phyloP scores from a whole-genome alignment of 1,140 invertebrate species.

The Lordiphosa clarofinis region DNA sequence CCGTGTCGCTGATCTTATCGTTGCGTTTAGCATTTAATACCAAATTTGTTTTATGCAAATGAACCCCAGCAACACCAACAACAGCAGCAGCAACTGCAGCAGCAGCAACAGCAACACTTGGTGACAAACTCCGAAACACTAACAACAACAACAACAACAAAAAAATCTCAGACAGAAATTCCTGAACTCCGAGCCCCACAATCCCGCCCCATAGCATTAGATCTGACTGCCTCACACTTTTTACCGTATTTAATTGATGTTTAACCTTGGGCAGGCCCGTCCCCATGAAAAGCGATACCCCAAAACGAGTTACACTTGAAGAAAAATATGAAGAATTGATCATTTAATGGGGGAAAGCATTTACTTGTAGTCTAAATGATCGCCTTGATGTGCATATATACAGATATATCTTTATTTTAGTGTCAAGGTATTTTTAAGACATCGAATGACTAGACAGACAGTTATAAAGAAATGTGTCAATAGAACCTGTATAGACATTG shows the following conservation, averaged over 20 bases:
- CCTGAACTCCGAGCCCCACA: not conserved
- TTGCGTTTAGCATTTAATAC: conserved; percentile 70
- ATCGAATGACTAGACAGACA: too few species aligned
- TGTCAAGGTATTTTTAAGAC: too few species aligned
- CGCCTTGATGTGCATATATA: too few species aligned
- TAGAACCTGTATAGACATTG: too few species aligned
- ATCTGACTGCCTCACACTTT: conserved; percentile 47
- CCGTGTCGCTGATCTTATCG: conserved; percentile 63
- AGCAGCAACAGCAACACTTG: conserved; percentile 21
- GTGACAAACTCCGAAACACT: conserved; percentile 12
- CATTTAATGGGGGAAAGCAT: too few species aligned
- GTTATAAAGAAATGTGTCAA: too few species aligned
- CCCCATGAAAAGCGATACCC: conserved; percentile 41
- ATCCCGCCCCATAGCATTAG: conserved; percentile 36
- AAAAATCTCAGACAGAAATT: conserved; percentile 29
- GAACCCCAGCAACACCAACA: conserved; percentile 49
- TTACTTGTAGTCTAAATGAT: too few species aligned
- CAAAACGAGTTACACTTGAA: conserved; percentile 6
- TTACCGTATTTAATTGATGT: conserved; percentile 73
- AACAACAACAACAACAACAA: conserved; percentile 22
- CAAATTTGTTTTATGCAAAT: conserved; percentile 79
- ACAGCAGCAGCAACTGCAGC: conserved; percentile 32
- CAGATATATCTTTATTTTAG: too few species aligned
- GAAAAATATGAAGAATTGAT: conserved; percentile 1
- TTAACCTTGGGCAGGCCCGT: conserved; percentile 60